Base-by-base conservation (phyloP, 2,113 vertebrate species). In the Osmerus eperlanus region DNA sequence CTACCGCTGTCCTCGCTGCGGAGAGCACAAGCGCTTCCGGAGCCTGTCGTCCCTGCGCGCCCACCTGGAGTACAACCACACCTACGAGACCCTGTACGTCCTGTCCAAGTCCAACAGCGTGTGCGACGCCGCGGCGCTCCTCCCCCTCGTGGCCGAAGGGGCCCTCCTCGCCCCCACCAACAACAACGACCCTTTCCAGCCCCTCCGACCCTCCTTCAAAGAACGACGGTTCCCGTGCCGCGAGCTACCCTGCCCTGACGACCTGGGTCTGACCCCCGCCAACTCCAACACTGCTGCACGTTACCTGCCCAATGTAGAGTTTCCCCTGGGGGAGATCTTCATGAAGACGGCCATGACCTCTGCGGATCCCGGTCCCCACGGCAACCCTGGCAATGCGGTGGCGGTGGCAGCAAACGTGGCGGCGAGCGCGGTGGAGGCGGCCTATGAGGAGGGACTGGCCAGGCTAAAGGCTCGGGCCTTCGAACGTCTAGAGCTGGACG, bases 41-140 rank as follows among this genome's bases (percentile, higher is more conserved):
- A 99, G 96, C 90, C 93, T 99, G 78, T 99, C 97, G 13, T 99
- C 97, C 0, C 87, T 99, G 71, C 94, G 96, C 0, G 97, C 97
- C 0, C 97, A 99, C 89, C 92, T 99, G 91, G 97, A 99, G 85
- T 99, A 98, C 93, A 99, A 96, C 90, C 97, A 99, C 94, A 99
- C 97, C 5, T 99, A 99, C 47, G 97, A 99, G 92, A 99, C 97
- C 18, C 96, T 99, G 81, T 99, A 99, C 81, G 95, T 99, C 84
- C 94, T 99, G 72, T 99, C 97, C 87, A 99, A 99, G 79, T 98
- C 97, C 83, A 97, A 96, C 92, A 97, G 96, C 80, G 94, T 98
- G 41, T 98, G 97, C 19, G 95, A 98, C 84, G 94, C 96, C 7
- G 93, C 96, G 0, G 93, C 96, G 0, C 91, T 97, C 23, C 96